Percentiles rank a stretch among this genome's conserved stretches.
Evolutionary conservation across 2,113 vertebrate species (phyloP).

Genomic region (Mesoclemmys tuberculata): DNA sequence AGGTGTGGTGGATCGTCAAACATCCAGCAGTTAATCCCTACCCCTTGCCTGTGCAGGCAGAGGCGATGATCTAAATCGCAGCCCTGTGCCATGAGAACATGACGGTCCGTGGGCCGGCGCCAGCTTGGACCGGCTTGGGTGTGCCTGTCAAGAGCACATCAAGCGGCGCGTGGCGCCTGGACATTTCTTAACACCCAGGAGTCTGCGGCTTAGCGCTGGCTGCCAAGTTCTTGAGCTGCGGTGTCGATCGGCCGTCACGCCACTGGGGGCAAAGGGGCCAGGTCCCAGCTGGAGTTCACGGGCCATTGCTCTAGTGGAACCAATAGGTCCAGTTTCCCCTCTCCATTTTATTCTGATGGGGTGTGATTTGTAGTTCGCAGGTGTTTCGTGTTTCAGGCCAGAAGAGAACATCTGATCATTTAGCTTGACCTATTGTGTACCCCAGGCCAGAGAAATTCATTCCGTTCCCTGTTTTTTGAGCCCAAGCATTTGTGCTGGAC

Average conservation of each 20-base stretch:
- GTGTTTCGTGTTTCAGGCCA: neutral
- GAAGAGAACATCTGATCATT: neutral
- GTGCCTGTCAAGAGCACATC: neutral
- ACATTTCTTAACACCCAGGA: neutral
- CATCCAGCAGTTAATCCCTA: neutral
- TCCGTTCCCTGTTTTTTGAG: neutral
- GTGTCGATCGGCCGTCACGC: neutral
- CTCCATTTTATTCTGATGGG: neutral
- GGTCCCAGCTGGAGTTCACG: neutral
- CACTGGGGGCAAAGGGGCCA: neutral
- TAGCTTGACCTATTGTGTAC: neutral
- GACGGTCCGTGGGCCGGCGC: accelerated
- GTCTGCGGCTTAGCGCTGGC: neutral
- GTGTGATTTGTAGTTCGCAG: neutral
- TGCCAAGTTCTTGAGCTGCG: neutral
- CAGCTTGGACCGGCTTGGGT: neutral
- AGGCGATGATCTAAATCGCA: neutral
- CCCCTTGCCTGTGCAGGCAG: neutral
- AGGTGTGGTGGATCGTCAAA: neutral
- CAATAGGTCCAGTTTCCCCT: neutral
- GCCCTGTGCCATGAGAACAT: neutral
- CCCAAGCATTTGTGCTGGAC: neutral
- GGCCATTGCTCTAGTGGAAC: no score
- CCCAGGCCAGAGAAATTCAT: neutral
- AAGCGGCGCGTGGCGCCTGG: neutral